Percentiles rank a stretch among this genome's conserved stretches.
phyloP scores from a whole-genome alignment of 2,797 vertebrate genomes.

The Leontopithecus rosalia region DNA sequence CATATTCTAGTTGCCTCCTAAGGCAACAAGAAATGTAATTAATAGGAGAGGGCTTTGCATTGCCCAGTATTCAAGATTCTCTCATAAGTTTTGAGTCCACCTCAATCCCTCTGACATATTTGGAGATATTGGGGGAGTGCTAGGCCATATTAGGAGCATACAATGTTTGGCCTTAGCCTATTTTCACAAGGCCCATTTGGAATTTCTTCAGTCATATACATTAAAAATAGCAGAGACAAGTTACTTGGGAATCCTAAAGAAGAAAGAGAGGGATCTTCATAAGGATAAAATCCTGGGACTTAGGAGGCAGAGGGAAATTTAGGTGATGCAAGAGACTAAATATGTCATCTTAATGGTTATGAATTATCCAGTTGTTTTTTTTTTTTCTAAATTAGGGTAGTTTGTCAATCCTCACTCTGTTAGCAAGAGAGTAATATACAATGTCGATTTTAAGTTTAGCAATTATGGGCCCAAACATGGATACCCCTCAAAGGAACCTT shows the following conservation, averaged over 20 bases:
- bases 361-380: background rate
- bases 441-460: background rate
- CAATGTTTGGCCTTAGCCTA: background rate
- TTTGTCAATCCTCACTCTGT: background rate
- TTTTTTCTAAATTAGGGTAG: background rate
- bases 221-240: slow-evolving; percentile 24
- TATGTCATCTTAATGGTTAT: background rate
- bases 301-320: background rate
- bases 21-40: background rate
- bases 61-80: background rate
- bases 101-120: background rate
- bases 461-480: background rate
- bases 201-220: background rate
- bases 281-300: background rate
- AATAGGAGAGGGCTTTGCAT: background rate
- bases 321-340: background rate
- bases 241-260: background rate
- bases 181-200: background rate
- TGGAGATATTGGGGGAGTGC: background rate
- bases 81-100: background rate
- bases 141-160: background rate
- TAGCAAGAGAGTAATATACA: background rate
- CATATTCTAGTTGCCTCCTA: background rate
- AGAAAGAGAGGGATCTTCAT: background rate
- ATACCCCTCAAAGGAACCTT: slow-evolving; percentile 7